phyloP scores from a whole-genome alignment of 2,888 invertebrate species.

The Criorhina ranunculi region DNA sequence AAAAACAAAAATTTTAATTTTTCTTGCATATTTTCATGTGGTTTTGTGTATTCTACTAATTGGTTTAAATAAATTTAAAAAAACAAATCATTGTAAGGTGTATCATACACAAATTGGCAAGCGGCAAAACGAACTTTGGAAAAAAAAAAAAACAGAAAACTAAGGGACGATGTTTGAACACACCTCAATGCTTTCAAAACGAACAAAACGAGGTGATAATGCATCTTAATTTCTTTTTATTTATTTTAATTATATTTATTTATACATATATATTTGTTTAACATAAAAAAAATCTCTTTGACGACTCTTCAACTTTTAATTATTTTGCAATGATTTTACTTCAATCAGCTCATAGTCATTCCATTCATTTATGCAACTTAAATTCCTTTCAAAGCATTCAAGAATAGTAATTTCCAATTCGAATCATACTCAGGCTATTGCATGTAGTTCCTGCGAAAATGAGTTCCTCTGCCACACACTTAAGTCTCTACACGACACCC shows the following conservation, averaged over 20 bases:
- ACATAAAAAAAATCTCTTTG: conserved; percentile 21
- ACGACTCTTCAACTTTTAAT: no score
- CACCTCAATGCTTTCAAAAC: conserved; percentile 71
- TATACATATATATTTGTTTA: conserved; percentile 18
- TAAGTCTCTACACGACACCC: no score
- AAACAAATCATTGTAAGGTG: conserved; percentile 46
- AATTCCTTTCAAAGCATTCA: no score
- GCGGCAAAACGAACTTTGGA: conserved; percentile 50
- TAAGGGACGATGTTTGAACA: conserved; percentile 57
- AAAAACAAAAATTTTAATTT: conserved; percentile 24
- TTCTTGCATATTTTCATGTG: conserved; percentile 69
- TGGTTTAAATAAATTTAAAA: conserved; percentile 40
- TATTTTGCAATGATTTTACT: no score
- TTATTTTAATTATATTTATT: conserved; percentile 58
- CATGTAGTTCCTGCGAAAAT: no score
- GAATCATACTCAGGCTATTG: no score
- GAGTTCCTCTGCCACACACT: no score
- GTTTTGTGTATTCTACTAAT: conserved; percentile 70
- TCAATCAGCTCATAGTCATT: no score
- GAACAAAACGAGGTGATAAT: conserved; percentile 76
- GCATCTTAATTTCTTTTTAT: conserved; percentile 51
- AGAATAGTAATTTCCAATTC: no score
- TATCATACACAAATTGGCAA: conserved; percentile 70
- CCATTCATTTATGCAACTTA: no score
- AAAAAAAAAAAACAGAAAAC: conserved; percentile 48